Conservation (phyloP, 2,888 invertebrate genomes). For the Mayetiola destructor region DNA sequence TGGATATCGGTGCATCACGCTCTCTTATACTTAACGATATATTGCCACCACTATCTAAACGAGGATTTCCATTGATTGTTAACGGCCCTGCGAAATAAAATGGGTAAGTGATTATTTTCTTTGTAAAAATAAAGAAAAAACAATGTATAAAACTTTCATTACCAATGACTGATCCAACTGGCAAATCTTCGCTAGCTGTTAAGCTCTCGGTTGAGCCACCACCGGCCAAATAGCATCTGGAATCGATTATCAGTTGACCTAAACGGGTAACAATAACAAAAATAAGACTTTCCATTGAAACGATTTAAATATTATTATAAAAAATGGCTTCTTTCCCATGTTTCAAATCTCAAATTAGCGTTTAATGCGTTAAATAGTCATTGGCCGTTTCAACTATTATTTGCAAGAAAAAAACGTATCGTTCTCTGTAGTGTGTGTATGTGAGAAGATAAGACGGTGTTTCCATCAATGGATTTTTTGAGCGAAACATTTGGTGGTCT, state of each 20-base stretch:
- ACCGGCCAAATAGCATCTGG: constrained; percentile 76
- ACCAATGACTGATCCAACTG: constrained; percentile 67
- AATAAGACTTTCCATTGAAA: too few species aligned
- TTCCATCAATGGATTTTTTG: too few species aligned
- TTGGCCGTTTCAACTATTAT: too few species aligned
- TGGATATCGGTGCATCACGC: constrained; percentile 61
- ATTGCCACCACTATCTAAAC: constrained; percentile 49
- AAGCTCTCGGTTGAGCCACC: constrained; percentile 85
- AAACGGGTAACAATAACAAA: not conserved
- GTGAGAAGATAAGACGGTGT: too few species aligned
- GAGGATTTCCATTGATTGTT: constrained; percentile 68
- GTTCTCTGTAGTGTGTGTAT: too few species aligned
- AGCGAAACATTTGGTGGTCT: too few species aligned
- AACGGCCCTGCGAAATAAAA: constrained; percentile 35
- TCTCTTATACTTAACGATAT: constrained; percentile 67
- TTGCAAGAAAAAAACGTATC: too few species aligned
- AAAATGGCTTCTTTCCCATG: too few species aligned
- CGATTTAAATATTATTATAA: too few species aligned
- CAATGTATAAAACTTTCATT: constrained; percentile 18
- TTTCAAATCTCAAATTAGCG: too few species aligned
- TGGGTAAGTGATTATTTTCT: not conserved
- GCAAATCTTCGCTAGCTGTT: constrained; percentile 72
- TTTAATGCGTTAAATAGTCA: too few species aligned
- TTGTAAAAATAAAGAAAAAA: constrained; percentile 35
- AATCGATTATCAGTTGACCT: constrained; percentile 50